Percentiles rank a stretch among this genome's conserved stretches.
Conservation (phyloP, 1,140 invertebrate genomes). For the Macrosteles quadrilineatus region DNA sequence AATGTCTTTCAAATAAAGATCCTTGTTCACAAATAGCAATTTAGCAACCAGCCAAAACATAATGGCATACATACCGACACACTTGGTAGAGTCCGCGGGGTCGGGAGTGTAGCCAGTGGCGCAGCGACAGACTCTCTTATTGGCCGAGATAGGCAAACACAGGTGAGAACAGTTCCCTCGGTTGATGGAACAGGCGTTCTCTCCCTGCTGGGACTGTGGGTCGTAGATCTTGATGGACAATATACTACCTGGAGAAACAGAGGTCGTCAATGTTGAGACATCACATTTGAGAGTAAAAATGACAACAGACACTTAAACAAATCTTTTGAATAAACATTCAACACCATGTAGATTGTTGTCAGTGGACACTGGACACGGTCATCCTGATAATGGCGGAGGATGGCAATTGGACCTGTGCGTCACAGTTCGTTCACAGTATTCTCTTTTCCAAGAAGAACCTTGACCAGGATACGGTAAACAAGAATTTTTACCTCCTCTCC, state of each 20-base stretch:
- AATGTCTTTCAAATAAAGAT: no score
- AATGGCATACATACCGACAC: slow-evolving; percentile 52
- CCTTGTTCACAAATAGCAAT: no score
- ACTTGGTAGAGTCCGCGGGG: slow-evolving; percentile 54
- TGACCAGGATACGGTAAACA: not conserved
- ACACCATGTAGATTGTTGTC: no score
- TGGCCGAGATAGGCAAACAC: slow-evolving; percentile 67
- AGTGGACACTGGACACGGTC: no score
- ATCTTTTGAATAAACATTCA: no score
- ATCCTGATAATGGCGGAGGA: no score
- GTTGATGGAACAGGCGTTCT: slow-evolving; percentile 58
- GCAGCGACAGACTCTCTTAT: slow-evolving; percentile 67
- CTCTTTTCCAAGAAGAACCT: not conserved
- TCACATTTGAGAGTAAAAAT: slow-evolving; percentile 25
- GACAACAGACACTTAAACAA: no score
- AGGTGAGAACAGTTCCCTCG: slow-evolving; percentile 73
- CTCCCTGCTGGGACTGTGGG: slow-evolving; percentile 57
- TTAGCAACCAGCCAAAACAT: no score
- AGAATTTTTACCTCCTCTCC: not conserved
- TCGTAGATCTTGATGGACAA: slow-evolving; percentile 72
- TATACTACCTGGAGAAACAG: slow-evolving; percentile 55
- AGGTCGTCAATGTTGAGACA: not conserved
- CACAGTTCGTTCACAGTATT: no score
- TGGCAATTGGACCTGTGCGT: no score
- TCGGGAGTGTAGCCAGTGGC: slow-evolving; percentile 69